Evolutionary conservation across 1,140 invertebrate genomes (phyloP).

Genomic region (Anadara kagoshimensis): DNA sequence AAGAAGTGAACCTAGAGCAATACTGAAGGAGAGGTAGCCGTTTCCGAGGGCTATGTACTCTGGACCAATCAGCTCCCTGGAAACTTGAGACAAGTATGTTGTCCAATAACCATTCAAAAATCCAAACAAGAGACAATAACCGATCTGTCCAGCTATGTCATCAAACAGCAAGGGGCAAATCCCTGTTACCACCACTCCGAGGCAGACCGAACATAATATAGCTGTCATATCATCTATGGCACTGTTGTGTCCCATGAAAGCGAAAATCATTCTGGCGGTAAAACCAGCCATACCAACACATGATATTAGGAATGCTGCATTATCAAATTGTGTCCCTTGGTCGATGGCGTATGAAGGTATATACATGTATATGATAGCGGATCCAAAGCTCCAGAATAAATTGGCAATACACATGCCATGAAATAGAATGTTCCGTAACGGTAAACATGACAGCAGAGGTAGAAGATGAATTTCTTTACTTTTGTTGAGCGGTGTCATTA

Average conservation of each 20-base stretch:
- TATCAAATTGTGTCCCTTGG: slow-evolving; percentile 57
- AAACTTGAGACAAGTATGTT: slow-evolving; percentile 66
- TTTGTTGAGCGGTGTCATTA: slow-evolving; percentile 56
- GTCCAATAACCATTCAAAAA: slow-evolving; percentile 71
- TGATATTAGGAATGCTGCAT: slow-evolving; percentile 60
- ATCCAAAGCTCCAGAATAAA: slow-evolving; percentile 70
- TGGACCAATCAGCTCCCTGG: slow-evolving; percentile 65
- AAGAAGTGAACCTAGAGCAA: slow-evolving; percentile 62
- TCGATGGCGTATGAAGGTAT: slow-evolving; percentile 68
- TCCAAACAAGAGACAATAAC: slow-evolving; percentile 68
- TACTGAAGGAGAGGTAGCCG: slow-evolving; percentile 67
- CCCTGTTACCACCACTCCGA: slow-evolving; percentile 65
- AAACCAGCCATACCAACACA: slow-evolving; percentile 66
- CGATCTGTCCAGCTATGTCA: slow-evolving; percentile 66
- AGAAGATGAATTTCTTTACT: slow-evolving; percentile 58
- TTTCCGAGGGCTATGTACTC: slow-evolving; percentile 69
- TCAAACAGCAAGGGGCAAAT: slow-evolving; percentile 67
- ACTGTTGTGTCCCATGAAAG: slow-evolving; percentile 68
- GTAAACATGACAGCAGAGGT: slow-evolving; percentile 63
- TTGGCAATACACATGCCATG: slow-evolving; percentile 68
- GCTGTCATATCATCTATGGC: slow-evolving; percentile 66
- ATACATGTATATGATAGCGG: slow-evolving; percentile 69
- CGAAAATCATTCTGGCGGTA: slow-evolving; percentile 62
- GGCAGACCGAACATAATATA: slow-evolving; percentile 60
- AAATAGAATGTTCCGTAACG: slow-evolving; percentile 65